Evolutionary conservation across 2,797 vertebrate species (phyloP).

Genomic region (Anomalospiza imberbis): DNA sequence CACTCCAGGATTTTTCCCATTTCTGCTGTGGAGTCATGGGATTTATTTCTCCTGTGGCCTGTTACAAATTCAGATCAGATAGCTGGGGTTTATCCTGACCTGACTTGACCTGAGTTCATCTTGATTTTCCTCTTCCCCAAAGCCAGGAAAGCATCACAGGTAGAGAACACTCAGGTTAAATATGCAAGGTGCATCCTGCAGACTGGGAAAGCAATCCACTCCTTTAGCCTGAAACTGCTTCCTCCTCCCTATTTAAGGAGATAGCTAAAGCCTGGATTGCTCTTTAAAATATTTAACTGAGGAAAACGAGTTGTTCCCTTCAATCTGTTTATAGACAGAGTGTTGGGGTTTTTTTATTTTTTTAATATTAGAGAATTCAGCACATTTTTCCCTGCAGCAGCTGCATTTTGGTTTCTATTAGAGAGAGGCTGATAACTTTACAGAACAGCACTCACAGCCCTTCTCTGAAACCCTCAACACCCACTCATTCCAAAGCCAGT

Average conservation of each 20-base stretch:
- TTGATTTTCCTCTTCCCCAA: not conserved
- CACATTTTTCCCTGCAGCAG: not conserved
- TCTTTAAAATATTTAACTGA: conserved; percentile 13
- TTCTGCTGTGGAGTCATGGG: not conserved
- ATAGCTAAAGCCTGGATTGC: not conserved
- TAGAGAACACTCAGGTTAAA: not conserved
- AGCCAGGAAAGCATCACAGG: not conserved
- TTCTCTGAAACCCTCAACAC: not conserved
- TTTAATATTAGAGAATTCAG: not conserved
- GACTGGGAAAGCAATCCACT: not conserved
- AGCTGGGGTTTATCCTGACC: not conserved
- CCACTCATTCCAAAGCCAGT: not conserved
- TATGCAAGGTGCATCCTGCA: not conserved
- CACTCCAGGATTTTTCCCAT: not conserved
- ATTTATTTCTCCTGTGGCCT: not conserved
- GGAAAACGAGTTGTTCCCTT: conserved; percentile 13
- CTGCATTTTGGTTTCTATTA: not conserved
- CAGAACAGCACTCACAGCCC: not conserved
- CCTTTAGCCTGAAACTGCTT: not conserved
- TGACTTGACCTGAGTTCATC: not conserved
- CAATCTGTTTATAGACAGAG: not conserved
- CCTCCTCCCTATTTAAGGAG: not conserved
- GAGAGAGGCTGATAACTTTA: conserved; percentile 5
- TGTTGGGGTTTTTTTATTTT: not conserved
- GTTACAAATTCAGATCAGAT: not conserved